These are phyloP conservation scores for Parnassius mnemosyne DNA, from an alignment of 2,888 invertebrate species.

Conservation along the genomic window DNA sequence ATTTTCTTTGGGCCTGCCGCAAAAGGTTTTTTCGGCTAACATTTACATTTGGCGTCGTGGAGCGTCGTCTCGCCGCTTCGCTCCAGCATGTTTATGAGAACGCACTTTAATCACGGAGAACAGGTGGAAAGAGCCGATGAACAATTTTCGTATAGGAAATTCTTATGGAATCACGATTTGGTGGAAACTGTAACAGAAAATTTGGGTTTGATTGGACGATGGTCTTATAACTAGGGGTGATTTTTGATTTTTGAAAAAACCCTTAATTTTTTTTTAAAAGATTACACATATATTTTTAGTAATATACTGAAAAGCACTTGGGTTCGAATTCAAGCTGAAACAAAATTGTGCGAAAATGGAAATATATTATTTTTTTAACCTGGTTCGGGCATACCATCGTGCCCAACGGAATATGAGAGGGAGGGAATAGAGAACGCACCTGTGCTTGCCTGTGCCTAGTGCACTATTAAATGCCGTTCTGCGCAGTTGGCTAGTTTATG, in stretches of 20 bases:
- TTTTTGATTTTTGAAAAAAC: not conserved
- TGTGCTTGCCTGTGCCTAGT: no score
- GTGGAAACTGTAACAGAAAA: slow-evolving; percentile 41
- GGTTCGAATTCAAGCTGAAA: no score
- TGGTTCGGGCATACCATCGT: no score
- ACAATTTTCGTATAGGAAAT: slow-evolving; percentile 74
- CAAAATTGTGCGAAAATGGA: no score
- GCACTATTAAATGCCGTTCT: no score
- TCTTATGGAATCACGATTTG: slow-evolving; percentile 61
- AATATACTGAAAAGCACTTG: no score
- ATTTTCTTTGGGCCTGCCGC: slow-evolving; percentile 60
- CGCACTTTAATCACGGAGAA: slow-evolving; percentile 74
- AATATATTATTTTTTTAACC: no score
- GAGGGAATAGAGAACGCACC: no score
- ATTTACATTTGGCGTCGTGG: slow-evolving; percentile 64
- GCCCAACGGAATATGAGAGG: no score
- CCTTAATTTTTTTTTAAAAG: no score
- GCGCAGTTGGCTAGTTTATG: no score
- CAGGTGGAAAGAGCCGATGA: slow-evolving; percentile 58
- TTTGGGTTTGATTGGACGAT: slow-evolving; percentile 35
- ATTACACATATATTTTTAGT: no score
- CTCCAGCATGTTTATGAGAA: slow-evolving; percentile 53
- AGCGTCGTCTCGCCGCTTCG: slow-evolving; percentile 46
- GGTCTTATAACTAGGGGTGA: slow-evolving; percentile 26
- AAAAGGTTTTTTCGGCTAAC: slow-evolving; percentile 64